phyloP scores from a whole-genome alignment of 2,113 vertebrate species.

The Blennius ocellaris region DNA sequence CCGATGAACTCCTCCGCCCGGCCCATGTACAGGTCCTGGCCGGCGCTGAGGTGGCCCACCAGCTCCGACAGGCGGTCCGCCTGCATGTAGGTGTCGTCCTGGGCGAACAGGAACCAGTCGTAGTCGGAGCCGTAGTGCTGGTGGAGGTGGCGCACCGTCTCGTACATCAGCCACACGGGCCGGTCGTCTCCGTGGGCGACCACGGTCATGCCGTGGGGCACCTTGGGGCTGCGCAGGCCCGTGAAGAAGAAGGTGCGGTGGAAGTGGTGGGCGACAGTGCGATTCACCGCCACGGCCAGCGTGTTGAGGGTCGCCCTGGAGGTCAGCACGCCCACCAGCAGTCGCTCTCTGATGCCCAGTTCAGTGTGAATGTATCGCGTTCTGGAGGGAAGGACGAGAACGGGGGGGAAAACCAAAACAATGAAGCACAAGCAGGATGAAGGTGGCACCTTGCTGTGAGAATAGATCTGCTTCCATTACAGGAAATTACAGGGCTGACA shows the following conservation, averaged over 20 bases:
- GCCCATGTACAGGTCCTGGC: slow-evolving; percentile 93
- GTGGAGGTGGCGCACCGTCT: slow-evolving; percentile 92
- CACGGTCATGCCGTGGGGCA: slow-evolving; percentile 92
- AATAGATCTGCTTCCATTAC: not conserved
- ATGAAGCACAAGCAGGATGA: not conserved
- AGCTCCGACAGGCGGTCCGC: slow-evolving; percentile 90
- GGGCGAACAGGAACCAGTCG: slow-evolving; percentile 96
- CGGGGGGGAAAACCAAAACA: not conserved
- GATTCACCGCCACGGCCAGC: slow-evolving; percentile 93
- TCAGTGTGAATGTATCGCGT: slow-evolving; percentile 98
- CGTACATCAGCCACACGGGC: slow-evolving; percentile 98
- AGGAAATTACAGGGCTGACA: not conserved
- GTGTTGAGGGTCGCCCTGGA: slow-evolving; percentile 91
- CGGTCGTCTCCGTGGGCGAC: slow-evolving; percentile 93
- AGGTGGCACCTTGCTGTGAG: not conserved
- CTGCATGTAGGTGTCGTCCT: slow-evolving; percentile 94
- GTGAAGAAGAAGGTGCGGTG: slow-evolving; percentile 93
- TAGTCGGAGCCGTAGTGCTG: slow-evolving; percentile 91
- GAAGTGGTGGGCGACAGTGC: slow-evolving; percentile 93
- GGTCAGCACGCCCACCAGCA: slow-evolving; percentile 92
- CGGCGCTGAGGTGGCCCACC: slow-evolving; percentile 90
- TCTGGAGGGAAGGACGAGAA: slow-evolving; percentile 74
- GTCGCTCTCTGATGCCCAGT: slow-evolving; percentile 93
- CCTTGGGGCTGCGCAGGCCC: slow-evolving; percentile 89
- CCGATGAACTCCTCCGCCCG: slow-evolving; percentile 95